Evolutionary conservation across 1,140 invertebrate genomes (phyloP), one percentile per base, ranked within the genome.

Genomic region (Cotesia chilonis): DNA sequence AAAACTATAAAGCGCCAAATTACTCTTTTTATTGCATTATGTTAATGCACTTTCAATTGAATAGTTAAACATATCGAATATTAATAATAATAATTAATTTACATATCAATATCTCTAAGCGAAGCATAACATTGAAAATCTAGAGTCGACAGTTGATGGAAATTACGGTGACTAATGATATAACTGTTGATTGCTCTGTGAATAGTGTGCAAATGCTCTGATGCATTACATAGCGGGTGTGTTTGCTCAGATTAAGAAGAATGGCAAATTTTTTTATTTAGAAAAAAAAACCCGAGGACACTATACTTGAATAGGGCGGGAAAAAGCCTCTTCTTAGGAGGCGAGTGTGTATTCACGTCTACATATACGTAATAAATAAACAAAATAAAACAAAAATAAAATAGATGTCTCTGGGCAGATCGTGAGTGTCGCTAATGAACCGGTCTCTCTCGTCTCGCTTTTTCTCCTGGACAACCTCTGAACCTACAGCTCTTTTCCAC

Each of bases 381-480:
- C 41, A 75, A 72, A 75, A 72, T 66, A 61, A 28, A 28, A 28
- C 28, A 28, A 28, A 28, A 75, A 75, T 70, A 63, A 66, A 75
- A 72, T 72, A 72, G 71, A 72, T 75, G 74, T 75, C 70, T 69
- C 66, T 63, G 69, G 36, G 63, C 63, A 70, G 59, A 36, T 10
- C 35, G 52, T 47, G 71, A 68, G 74, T 75, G 74, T 75, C 74
- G 74, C 74, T 75, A 75, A 75, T 75, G 74, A 75, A 75, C 74
- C 74, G 71, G 74, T 75, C 74, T 73, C 71, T 70, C 71, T 71
- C 57, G 12, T 72, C 74, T 75, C 74, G 59, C 67, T 75, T 70
- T 61, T 64, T 57, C 67, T 51, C 55, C 28, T 38, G 35, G 51
- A 28, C 47, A 55, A 14, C 41, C 59, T 68, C 17, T 37, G 67